These are phyloP conservation scores for Apodemia hepburni DNA, from an alignment of 2,888 invertebrate species.

Conservation along the genomic window DNA sequence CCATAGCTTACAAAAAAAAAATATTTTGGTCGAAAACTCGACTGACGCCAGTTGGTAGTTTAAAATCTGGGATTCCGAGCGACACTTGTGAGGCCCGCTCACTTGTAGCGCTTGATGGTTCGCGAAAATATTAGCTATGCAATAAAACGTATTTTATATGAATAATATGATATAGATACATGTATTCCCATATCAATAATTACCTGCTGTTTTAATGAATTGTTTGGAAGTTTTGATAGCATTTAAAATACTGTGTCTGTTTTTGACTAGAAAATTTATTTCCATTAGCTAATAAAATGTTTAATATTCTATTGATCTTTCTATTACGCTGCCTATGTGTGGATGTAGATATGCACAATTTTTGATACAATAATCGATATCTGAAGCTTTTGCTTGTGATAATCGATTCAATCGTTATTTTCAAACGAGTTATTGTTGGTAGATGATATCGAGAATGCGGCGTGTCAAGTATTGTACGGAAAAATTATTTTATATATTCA, in stretches of 20 bases:
- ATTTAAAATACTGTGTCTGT: not conserved
- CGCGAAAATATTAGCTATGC: not conserved
- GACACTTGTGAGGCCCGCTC: not conserved
- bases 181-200: slow-evolving; percentile 6
- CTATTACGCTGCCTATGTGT: slow-evolving; percentile 10
- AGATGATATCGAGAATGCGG: not conserved
- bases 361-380: slow-evolving; percentile 10
- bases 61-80: not conserved
- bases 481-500: slow-evolving; percentile 45
- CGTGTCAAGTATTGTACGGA: slow-evolving; percentile 6
- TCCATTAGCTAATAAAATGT: slow-evolving; percentile 13
- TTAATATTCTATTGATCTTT: slow-evolving; percentile 8
- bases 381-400: not conserved
- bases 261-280: slow-evolving; percentile 9
- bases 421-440: slow-evolving; percentile 10
- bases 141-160: slow-evolving; percentile 6
- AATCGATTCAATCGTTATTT: not conserved
- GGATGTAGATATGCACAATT: slow-evolving; percentile 15
- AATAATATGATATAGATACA: not conserved
- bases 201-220: not conserved
- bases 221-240: slow-evolving; percentile 7
- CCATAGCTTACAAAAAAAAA: not conserved
- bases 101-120: not conserved
- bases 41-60: not conserved
- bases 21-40: not conserved